These are phyloP conservation scores for Pandemis corylana DNA, from an alignment of 2,888 invertebrate genomes.

Conservation along the genomic window DNA sequence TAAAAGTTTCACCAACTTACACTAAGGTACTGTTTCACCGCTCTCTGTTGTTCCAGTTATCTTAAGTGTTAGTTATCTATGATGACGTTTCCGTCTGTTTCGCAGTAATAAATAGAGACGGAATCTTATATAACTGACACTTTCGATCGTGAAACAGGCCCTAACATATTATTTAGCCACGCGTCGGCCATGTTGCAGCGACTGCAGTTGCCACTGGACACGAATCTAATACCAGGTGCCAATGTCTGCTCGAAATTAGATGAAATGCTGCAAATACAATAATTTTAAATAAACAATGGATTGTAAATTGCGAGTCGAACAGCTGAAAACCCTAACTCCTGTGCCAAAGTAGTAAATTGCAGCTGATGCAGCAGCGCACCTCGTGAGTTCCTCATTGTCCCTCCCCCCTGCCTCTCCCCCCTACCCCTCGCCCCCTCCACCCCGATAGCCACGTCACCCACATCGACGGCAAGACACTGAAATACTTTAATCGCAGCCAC, in stretches of 20 bases:
- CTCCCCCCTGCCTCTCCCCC: not conserved
- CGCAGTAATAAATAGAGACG: no score
- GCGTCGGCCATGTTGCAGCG: no score
- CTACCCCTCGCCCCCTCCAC: not conserved
- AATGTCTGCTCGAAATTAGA: not conserved
- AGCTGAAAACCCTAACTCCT: constrained; percentile 2
- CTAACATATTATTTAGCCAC: no score
- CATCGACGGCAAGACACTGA: not conserved
- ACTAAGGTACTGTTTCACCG: no score
- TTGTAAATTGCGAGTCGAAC: constrained; percentile 15
- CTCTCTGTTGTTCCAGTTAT: no score
- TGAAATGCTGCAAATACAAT: not conserved
- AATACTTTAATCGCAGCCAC: not conserved
- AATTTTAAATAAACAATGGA: not conserved
- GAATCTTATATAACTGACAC: no score
- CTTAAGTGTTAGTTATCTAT: no score
- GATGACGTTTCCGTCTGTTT: no score
- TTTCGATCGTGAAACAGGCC: no score
- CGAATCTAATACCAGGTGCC: not conserved
- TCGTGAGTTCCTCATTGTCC: constrained; percentile 14
- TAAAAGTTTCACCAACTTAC: no score
- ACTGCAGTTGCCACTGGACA: no score
- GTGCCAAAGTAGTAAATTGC: constrained; percentile 33
- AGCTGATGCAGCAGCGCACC: constrained; percentile 16
- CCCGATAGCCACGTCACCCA: not conserved